Evolutionary conservation across 2,113 vertebrate genomes (phyloP).

Genomic region (Siniperca knerii): DNA sequence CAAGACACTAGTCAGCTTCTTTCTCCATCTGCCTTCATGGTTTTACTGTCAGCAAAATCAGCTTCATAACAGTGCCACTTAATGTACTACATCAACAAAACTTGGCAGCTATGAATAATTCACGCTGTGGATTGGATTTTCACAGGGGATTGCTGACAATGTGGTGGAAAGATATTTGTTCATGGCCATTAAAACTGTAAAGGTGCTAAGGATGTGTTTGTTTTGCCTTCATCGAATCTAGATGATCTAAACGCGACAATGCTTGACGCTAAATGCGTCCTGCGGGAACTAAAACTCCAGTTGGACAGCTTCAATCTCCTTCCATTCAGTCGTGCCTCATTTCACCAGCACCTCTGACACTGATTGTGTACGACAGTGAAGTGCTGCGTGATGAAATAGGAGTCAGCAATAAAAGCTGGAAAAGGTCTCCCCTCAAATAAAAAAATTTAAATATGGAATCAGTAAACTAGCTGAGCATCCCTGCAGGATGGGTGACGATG

Average conservation of each 20-base stretch:
- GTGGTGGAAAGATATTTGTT: background rate
- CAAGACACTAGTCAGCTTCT: constrained; percentile 6
- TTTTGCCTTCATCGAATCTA: constrained; percentile 20
- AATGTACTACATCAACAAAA: background rate
- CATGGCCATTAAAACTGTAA: background rate
- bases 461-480: background rate
- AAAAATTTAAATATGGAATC: background rate
- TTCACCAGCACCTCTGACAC: background rate
- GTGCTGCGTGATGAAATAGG: background rate
- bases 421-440: background rate
- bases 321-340: background rate
- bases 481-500: background rate
- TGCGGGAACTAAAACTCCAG: constrained; percentile 7
- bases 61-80: background rate
- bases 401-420: background rate
- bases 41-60: constrained; percentile 15
- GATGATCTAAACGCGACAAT: background rate
- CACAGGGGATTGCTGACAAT: background rate
- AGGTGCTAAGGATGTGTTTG: constrained; percentile 19
- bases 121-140: background rate
- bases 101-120: constrained; percentile 31
- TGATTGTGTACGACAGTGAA: background rate
- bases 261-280: background rate
- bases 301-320: background rate
- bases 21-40: background rate